Percentiles rank a stretch among this genome's conserved stretches.
phyloP scores from a whole-genome alignment of 2,797 vertebrate genomes.

The Australoheros facetus region DNA sequence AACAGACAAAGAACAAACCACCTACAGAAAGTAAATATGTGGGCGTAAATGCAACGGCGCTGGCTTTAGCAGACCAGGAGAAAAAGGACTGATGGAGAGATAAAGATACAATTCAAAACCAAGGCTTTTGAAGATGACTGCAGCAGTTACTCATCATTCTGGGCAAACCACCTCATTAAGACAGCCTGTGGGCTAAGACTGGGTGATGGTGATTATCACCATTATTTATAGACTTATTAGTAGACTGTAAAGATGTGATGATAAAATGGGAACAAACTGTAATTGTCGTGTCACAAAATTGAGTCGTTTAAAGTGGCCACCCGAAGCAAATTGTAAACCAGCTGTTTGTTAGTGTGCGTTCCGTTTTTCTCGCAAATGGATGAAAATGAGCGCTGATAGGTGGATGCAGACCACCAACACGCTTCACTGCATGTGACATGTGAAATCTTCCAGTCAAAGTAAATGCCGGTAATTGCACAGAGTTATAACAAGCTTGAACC shows the following conservation, averaged over 20 bases:
- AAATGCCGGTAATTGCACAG: background rate
- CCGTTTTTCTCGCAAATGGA: constrained; percentile 1
- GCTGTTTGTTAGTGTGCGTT: background rate
- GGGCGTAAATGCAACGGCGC: constrained; percentile 43
- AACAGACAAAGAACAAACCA: constrained; percentile 57
- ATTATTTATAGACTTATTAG: background rate
- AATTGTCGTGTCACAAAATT: background rate
- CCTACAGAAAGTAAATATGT: constrained; percentile 47
- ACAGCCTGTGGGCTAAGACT: background rate
- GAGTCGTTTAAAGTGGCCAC: background rate
- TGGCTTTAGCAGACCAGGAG: constrained; percentile 14
- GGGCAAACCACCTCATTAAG: background rate
- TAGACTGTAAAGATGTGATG: background rate
- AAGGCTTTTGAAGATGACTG: background rate
- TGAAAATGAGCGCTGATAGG: background rate
- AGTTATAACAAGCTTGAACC: constrained; percentile 7
- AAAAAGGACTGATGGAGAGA: constrained; percentile 11
- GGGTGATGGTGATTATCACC: constrained; percentile 5
- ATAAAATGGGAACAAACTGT: background rate
- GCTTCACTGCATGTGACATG: background rate
- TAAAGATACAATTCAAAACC: background rate
- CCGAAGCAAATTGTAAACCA: background rate
- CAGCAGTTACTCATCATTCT: constrained; percentile 24
- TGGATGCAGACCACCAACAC: background rate
- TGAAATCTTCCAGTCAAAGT: background rate